phyloP scores from a whole-genome alignment of 2,797 vertebrate genomes.

The Clarias fuscus region DNA sequence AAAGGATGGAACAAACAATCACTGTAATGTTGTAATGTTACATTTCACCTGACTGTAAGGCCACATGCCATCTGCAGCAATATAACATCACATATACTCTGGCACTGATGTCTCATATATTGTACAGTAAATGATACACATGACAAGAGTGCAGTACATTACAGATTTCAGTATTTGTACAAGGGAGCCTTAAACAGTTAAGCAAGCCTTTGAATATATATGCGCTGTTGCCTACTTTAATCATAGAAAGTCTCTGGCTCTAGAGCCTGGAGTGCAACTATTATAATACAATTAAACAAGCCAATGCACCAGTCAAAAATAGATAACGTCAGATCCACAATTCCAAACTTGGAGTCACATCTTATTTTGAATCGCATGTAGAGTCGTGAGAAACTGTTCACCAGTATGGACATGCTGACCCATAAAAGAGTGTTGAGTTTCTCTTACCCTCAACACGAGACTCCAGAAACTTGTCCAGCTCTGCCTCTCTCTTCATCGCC shows the following conservation, averaged over 20 bases:
- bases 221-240: background rate
- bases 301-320: background rate
- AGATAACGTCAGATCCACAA: background rate
- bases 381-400: background rate
- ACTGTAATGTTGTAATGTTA: background rate
- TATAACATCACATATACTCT: background rate
- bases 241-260: background rate
- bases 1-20: too few species aligned
- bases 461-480: constrained; percentile 96
- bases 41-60: background rate
- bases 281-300: constrained; percentile 8
- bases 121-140: background rate
- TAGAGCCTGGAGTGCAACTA: background rate
- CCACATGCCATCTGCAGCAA: background rate
- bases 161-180: background rate
- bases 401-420: background rate
- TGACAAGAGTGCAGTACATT: background rate
- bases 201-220: background rate
- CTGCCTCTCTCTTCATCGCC: constrained; percentile 92
- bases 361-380: background rate
- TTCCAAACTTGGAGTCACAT: background rate
- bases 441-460: constrained; percentile 91
- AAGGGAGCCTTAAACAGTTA: background rate
- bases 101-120: background rate
- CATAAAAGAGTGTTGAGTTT: background rate